A percentile compares a stretch with the other conserved stretches of the same genome.
Conservation (phyloP, 2,797 vertebrate species). For the Gallinago stenura region DNA sequence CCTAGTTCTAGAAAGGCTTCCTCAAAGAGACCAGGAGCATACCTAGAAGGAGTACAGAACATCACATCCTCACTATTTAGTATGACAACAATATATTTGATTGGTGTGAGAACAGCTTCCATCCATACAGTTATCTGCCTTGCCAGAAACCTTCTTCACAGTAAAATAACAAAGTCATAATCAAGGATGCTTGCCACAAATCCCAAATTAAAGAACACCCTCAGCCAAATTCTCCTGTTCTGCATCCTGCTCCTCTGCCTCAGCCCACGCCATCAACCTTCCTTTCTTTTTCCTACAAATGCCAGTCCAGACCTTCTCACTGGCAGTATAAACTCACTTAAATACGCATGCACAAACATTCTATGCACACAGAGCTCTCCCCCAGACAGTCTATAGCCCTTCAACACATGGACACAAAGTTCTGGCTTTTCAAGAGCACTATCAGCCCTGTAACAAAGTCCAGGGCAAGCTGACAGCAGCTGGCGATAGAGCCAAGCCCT, state of each 20-base stretch:
- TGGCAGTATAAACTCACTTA: neutral
- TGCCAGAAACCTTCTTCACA: neutral
- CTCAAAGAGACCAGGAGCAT: neutral
- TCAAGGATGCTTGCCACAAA: neutral
- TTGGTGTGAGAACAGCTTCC: neutral
- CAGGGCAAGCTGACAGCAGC: constrained; percentile 20
- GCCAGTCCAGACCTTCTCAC: neutral
- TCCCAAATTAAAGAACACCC: neutral
- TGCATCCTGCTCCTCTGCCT: neutral
- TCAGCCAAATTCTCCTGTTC: neutral
- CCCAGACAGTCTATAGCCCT: neutral
- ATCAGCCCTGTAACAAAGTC: constrained; percentile 44
- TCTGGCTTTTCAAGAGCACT: neutral
- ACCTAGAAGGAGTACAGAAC: neutral
- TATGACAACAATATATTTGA: neutral
- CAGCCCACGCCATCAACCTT: neutral
- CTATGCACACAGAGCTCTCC: neutral
- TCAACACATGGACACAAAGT: neutral
- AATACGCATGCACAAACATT: neutral
- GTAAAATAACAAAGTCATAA: neutral
- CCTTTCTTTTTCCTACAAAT: neutral
- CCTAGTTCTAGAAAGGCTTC: neutral
- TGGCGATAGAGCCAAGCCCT: neutral
- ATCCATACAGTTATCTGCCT: neutral
- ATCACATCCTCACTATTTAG: neutral